A percentile compares a stretch with the other conserved stretches of the same genome.
Evolutionary conservation across 2,113 vertebrate genomes (phyloP).

Genomic region (Nansenia antarctica): DNA sequence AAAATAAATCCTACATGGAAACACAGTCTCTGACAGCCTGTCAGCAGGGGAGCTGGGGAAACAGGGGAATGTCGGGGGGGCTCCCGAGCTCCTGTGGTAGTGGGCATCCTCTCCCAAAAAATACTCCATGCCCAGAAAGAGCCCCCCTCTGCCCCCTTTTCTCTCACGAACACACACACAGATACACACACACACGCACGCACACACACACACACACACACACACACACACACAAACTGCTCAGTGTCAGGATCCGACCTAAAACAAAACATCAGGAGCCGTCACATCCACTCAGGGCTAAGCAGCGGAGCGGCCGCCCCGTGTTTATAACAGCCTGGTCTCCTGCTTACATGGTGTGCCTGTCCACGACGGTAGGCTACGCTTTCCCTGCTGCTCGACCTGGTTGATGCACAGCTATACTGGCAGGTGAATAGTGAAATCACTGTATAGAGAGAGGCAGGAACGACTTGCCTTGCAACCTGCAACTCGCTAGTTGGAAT

Average conservation of each 20-base stretch:
- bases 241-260: conserved; percentile 60
- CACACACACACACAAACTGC: conserved; percentile 40
- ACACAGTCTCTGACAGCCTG: background rate
- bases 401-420: too few species aligned
- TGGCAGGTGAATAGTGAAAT: too few species aligned
- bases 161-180: background rate
- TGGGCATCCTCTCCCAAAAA: conserved; percentile 55
- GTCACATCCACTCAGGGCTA: conserved; percentile 69
- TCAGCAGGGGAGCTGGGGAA: background rate
- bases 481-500: too few species aligned
- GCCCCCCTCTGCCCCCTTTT: conserved; percentile 6
- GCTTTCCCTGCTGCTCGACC: too few species aligned
- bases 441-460: too few species aligned
- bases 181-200: background rate
- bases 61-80: conserved; percentile 1
- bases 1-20: background rate
- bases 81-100: background rate
- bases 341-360: too few species aligned
- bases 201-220: conserved; percentile 13
- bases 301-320: conserved; percentile 56
- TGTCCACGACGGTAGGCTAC: too few species aligned
- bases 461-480: too few species aligned
- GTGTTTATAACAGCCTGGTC: conserved; percentile 72
- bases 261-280: conserved; percentile 72
- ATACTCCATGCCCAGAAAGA: conserved; percentile 59